phyloP scores from a whole-genome alignment of 2,797 vertebrate genomes.

The Myotis planiceps region DNA sequence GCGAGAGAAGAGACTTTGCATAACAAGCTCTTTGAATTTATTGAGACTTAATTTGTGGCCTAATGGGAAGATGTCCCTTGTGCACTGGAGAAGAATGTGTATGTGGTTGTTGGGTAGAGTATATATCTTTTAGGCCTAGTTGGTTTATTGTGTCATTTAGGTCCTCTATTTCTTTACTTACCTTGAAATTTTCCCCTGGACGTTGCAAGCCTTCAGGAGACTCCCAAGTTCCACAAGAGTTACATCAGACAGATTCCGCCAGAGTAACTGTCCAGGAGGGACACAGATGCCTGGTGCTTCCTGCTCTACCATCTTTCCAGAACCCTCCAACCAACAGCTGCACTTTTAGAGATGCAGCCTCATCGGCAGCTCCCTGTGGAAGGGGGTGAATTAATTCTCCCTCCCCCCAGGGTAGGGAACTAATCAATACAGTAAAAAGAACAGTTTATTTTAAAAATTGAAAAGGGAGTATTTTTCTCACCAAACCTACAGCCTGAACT shows the following conservation, averaged over 20 bases:
- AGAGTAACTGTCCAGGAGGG: not conserved
- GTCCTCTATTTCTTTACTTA: not conserved
- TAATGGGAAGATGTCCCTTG: not conserved
- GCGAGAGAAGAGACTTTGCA: not conserved
- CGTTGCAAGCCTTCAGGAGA: not conserved
- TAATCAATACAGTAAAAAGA: not conserved
- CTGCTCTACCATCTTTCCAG: not conserved
- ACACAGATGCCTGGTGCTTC: not conserved
- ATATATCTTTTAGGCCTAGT: not conserved
- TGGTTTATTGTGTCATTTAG: not conserved
- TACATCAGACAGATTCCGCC: not conserved
- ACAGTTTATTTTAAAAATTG: not conserved
- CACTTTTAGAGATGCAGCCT: not conserved
- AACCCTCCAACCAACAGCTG: not conserved
- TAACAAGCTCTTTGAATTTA: not conserved
- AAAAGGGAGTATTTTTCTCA: not conserved
- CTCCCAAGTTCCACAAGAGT: not conserved
- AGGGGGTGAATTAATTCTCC: not conserved
- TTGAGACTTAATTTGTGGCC: not conserved
- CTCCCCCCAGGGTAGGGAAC: not conserved
- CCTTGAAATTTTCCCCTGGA: not conserved
- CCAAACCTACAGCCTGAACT: not conserved
- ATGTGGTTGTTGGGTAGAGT: not conserved
- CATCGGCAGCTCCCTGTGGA: too few species aligned
- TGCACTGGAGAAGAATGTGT: not conserved